Conservation (phyloP, 2,888 invertebrate species). For the Conops quadrifasciatus region DNA sequence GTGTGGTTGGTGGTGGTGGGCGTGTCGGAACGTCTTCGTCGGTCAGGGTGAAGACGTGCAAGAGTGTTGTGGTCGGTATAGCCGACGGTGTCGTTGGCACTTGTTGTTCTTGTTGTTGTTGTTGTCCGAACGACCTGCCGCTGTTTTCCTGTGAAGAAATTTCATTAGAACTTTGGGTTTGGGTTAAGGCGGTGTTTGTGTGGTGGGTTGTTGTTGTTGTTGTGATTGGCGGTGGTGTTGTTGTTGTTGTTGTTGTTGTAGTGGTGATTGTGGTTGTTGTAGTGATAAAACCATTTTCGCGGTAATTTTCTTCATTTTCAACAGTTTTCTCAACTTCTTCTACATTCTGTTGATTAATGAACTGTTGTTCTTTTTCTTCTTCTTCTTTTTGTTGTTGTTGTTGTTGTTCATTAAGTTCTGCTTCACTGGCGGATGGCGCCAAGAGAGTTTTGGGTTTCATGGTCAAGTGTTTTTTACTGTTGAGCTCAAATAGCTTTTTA, state of each 20-base stretch:
- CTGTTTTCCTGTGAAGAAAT: slow-evolving; percentile 57
- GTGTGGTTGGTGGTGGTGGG: slow-evolving; percentile 41
- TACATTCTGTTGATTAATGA: slow-evolving; percentile 42
- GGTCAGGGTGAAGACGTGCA: slow-evolving; percentile 67
- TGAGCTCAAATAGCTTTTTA: slow-evolving; percentile 67
- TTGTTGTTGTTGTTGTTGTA: slow-evolving; percentile 44
- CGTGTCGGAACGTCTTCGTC: slow-evolving; percentile 51
- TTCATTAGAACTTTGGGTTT: slow-evolving; percentile 54
- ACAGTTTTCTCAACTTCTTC: slow-evolving; percentile 46
- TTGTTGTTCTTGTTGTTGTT: slow-evolving; percentile 47
- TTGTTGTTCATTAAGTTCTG: background rate
- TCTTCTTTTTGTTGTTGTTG: slow-evolving; percentile 32
- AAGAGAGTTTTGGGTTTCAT: slow-evolving; percentile 53
- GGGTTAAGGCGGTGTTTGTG: slow-evolving; percentile 46
- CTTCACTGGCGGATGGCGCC: slow-evolving; percentile 23
- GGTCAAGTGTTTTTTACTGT: slow-evolving; percentile 65
- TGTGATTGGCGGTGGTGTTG: slow-evolving; percentile 41
- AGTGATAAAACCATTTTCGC: background rate
- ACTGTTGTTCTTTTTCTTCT: slow-evolving; percentile 50
- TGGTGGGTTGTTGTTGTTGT: slow-evolving; percentile 52
- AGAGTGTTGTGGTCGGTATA: slow-evolving; percentile 61
- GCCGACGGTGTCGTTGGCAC: slow-evolving; percentile 39
- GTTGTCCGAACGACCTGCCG: slow-evolving; percentile 8
- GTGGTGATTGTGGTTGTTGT: slow-evolving; percentile 40
- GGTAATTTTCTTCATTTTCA: slow-evolving; percentile 49